A percentile compares a stretch with the other conserved stretches of the same genome.
These are phyloP conservation scores for Malacoraja senta DNA, from an alignment of 2,797 vertebrate genomes.

Conservation along the genomic window DNA sequence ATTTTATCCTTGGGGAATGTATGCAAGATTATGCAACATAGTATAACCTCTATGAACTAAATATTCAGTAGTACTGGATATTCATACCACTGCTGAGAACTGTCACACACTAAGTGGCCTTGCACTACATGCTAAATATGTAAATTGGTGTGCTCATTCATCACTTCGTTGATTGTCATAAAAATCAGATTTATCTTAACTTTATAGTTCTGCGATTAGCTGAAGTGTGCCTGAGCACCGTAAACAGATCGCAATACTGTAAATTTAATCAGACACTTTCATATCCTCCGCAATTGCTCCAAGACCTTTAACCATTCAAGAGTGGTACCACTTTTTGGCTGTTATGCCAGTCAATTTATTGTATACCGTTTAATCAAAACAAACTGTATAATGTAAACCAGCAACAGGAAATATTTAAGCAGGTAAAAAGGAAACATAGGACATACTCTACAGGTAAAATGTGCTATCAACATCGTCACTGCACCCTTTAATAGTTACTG, in stretches of 20 bases:
- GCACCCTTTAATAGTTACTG: not conserved
- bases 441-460: slow-evolving; percentile 28
- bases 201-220: slow-evolving; percentile 28
- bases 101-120: slow-evolving; percentile 24
- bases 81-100: slow-evolving; percentile 35
- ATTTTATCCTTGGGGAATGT: slow-evolving; percentile 12
- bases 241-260: slow-evolving; percentile 32
- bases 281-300: not conserved
- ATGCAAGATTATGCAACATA: slow-evolving; percentile 18
- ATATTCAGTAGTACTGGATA: slow-evolving; percentile 20
- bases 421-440: not conserved
- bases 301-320: slow-evolving; percentile 18
- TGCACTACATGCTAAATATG: slow-evolving; percentile 33
- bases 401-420: not conserved
- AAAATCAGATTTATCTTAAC: slow-evolving; percentile 38
- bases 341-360: not conserved
- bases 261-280: slow-evolving; percentile 33
- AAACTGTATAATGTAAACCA: not conserved
- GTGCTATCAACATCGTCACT: not conserved
- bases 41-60: slow-evolving; percentile 5
- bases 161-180: slow-evolving; percentile 35
- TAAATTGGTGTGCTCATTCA: slow-evolving; percentile 27
- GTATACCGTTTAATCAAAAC: not conserved
- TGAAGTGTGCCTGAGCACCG: slow-evolving; percentile 17
- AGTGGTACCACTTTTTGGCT: not conserved